A percentile compares a stretch with the other conserved stretches of the same genome.
phyloP scores from a whole-genome alignment of 2,113 vertebrate genomes.

The Sorex fumeus region DNA sequence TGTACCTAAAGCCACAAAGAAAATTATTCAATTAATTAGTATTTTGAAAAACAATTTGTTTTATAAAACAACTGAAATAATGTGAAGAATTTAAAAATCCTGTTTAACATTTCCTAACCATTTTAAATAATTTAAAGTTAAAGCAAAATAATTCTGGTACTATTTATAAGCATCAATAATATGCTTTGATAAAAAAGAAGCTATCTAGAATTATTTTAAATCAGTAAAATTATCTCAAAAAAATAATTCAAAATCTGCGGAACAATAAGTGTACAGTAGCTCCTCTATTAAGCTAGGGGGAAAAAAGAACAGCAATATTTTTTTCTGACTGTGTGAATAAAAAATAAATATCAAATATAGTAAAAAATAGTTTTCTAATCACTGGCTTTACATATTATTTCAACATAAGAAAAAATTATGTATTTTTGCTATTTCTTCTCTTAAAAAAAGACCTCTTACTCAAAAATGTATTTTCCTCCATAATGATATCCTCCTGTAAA shows the following conservation, averaged over 20 bases:
- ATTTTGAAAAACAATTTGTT: constrained; percentile 28
- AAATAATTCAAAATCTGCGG: neutral
- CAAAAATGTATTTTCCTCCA: constrained; percentile 53
- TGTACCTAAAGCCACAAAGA: neutral
- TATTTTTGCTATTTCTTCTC: constrained; percentile 18
- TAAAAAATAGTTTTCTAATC: neutral
- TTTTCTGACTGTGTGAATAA: constrained; percentile 37
- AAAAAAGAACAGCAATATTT: constrained; percentile 38
- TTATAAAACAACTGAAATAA: constrained; percentile 46
- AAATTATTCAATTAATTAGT: neutral
- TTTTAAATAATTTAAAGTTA: constrained; percentile 45
- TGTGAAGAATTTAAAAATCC: constrained; percentile 14
- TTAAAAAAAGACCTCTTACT: constrained; percentile 34
- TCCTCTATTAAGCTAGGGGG: neutral
- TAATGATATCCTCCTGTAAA: constrained; percentile 34
- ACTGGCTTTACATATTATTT: neutral
- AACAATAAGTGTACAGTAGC: neutral
- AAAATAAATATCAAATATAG: constrained; percentile 57
- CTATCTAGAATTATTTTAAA: constrained; percentile 8
- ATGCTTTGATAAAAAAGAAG: constrained; percentile 44
- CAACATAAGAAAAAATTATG: constrained; percentile 9
- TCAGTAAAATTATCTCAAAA: constrained; percentile 20
- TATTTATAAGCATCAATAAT: neutral
- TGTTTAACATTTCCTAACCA: constrained; percentile 28
- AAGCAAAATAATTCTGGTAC: constrained; percentile 40